Base-by-base conservation (phyloP, 2,797 vertebrate species). In the Paratrypauchen microcephalus region DNA sequence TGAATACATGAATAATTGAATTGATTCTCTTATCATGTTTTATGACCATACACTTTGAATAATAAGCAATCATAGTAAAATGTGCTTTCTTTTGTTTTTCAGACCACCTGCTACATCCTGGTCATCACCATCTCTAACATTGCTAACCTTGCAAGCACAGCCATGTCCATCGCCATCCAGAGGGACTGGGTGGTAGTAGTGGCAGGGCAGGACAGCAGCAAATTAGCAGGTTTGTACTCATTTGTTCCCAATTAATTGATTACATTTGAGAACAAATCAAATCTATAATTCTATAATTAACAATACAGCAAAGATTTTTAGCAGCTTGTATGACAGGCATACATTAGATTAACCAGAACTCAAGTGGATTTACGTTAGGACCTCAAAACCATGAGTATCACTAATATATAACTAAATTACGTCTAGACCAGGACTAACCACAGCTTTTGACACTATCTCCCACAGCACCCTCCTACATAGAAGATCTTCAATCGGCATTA, bases 101-200 rank as follows among this genome's bases (percentile, higher is more conserved):
- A 99, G 98, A 99, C 97, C 0, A 48, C 81, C 72, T 99, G 97
- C 91, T 99, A 99, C 86, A 95, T 99, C 50, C 76, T 98, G 89
- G 96, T 99, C 80, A 99, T 99, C 92, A 94, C 92, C 81, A 95
- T 98, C 70, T 97, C 97, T 79, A 99, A 99, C 86, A 94, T 97
- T 64, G 97, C 97, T 39, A 99, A 99, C 90, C 85, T 99, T 77
- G 98, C 97, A 82, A 99, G 98, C 89, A 99, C 97, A 0, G 98
- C 98, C 1, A 99, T 93, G 32, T 89, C 94, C 55, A 99, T 99
- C 88, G 96, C 95, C 72, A 99, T 99, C 91, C 98, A 99, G 89
- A 95, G 97, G 84, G 98, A 99, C 80, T 99, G 98, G 98, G 96
- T 99, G 68, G 96, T 99, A 71, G 98, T 99, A 13, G 96, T 99